Conservation (phyloP, 2,797 vertebrate genomes). For the Coluber constrictor region DNA sequence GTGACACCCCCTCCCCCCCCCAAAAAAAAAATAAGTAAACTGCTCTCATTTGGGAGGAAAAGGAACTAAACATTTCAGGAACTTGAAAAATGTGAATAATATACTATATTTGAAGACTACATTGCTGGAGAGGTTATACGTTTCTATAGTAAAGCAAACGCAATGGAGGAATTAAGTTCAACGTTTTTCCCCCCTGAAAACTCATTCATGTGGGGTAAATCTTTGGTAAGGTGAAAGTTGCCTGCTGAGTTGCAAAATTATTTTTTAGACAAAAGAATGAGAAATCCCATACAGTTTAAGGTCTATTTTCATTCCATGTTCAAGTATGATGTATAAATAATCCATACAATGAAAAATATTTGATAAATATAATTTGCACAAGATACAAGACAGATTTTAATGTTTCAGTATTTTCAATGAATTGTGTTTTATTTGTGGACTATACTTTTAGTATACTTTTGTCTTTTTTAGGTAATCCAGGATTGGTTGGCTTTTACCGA, state of each 20-base stretch:
- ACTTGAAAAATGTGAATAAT: background rate
- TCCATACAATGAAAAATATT: slow-evolving; percentile 8
- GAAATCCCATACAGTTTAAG: background rate
- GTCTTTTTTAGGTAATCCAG: slow-evolving; percentile 85
- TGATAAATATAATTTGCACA: background rate
- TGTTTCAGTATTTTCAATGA: background rate
- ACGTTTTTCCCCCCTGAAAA: background rate
- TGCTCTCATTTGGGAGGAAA: background rate
- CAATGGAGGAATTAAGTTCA: background rate
- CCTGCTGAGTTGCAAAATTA: background rate
- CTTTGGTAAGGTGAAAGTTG: background rate
- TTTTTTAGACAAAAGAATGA: background rate
- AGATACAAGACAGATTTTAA: background rate
- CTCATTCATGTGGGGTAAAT: background rate
- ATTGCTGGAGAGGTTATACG: background rate
- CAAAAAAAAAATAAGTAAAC: background rate
- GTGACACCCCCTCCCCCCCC: background rate
- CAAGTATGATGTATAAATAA: background rate
- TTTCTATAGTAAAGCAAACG: background rate
- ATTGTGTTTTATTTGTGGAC: slow-evolving; percentile 6
- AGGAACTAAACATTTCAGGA: background rate
- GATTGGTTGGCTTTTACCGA: slow-evolving; percentile 84
- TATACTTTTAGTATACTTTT: slow-evolving; percentile 38
- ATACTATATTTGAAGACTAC: background rate
- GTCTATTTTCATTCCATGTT: background rate